Percentiles rank a stretch among this genome's conserved stretches.
Conservation (phyloP, 92 coral and sea anemone genomes). For the Zoanthus sociatus region DNA sequence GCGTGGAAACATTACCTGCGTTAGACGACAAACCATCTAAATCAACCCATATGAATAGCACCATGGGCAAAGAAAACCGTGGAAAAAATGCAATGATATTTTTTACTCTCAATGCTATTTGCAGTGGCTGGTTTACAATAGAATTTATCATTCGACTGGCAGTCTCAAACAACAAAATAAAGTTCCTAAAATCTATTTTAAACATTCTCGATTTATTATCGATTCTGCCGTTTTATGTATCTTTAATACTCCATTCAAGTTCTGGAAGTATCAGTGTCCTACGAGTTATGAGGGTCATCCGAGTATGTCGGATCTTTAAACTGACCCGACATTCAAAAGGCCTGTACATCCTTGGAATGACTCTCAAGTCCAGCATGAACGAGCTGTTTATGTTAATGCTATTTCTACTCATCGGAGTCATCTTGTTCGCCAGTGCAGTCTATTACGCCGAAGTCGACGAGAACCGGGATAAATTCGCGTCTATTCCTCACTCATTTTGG, state of each 20-base stretch:
- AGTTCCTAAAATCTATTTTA: slow-evolving; percentile 77
- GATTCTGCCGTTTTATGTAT: slow-evolving; percentile 89
- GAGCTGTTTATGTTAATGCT: slow-evolving; percentile 92
- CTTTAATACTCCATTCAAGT: slow-evolving; percentile 56
- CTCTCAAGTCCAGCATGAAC: slow-evolving; percentile 88
- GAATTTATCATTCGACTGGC: slow-evolving; percentile 83
- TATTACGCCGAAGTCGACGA: slow-evolving; percentile 85
- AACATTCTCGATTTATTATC: slow-evolving; percentile 91
- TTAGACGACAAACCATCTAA: slow-evolving; percentile 57
- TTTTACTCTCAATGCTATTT: slow-evolving; percentile 78
- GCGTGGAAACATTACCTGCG: slow-evolving; percentile 90
- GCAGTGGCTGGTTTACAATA: slow-evolving; percentile 93
- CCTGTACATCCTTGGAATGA: slow-evolving; percentile 89
- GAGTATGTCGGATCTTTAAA: slow-evolving; percentile 94
- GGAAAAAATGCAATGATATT: slow-evolving; percentile 58
- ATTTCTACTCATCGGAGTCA: slow-evolving; percentile 91
- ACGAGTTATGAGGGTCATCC: slow-evolving; percentile 92
- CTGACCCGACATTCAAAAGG: slow-evolving; percentile 97
- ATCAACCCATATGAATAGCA: slow-evolving; percentile 43
- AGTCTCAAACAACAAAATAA: slow-evolving; percentile 79
- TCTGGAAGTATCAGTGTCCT: slow-evolving; percentile 81
- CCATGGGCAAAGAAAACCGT: slow-evolving; percentile 39
- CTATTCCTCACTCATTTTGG: slow-evolving; percentile 98
- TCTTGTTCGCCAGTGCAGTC: slow-evolving; percentile 92
- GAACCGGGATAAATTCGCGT: slow-evolving; percentile 58